Base-by-base conservation (phyloP, 2,113 vertebrate genomes). In the Syngnathus floridae region DNA sequence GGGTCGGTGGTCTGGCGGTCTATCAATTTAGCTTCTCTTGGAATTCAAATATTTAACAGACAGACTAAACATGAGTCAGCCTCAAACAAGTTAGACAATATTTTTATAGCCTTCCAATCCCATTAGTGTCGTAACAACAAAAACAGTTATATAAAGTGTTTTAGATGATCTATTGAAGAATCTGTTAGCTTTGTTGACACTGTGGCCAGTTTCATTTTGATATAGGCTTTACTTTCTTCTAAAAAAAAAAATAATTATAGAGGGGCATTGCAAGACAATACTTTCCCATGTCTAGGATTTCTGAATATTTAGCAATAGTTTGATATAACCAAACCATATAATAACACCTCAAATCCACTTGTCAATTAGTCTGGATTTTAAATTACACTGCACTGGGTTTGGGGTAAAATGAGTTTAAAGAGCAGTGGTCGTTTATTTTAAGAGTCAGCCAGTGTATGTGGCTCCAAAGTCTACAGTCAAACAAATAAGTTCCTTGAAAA, bases 391-490 rank as follows among this genome's bases (percentile, higher is more conserved):
- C 21, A 19, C 6, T 62, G 9, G 12, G 40, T 54, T 66, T 61
- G n/a, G 58, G 55, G 12, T 37, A 48, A 40, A 40, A 8, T 31
- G 14, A 66, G 14, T 61, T 49, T 41, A 12, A 45, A 62, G 19
- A 36, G 26, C 31, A 43, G 41, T 49, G 19, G 12, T 54, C 7
- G 19, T 56, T 54, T 74, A 61, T 78, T 48, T 68, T 74, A 16
- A 67, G 31, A 62, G 78, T 57, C 14, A 72, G 67, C 43, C 0
- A 4, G 16, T 70, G 16, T 68, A 52, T 69, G 74, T 64, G 21
- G 67, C 73, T 78, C 71, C 83, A 87, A 88, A 86, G 87, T 88
- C 77, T 78, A 64, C 22, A 66, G 63, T 70, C 56, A 77, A 79
- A 78, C 82, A 88, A 85, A 86, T 9, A 22, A 1, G 10, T 61